Evolutionary conservation across 23 tunicate species (phyloP).

Genomic region (Diplosoma virens): DNA sequence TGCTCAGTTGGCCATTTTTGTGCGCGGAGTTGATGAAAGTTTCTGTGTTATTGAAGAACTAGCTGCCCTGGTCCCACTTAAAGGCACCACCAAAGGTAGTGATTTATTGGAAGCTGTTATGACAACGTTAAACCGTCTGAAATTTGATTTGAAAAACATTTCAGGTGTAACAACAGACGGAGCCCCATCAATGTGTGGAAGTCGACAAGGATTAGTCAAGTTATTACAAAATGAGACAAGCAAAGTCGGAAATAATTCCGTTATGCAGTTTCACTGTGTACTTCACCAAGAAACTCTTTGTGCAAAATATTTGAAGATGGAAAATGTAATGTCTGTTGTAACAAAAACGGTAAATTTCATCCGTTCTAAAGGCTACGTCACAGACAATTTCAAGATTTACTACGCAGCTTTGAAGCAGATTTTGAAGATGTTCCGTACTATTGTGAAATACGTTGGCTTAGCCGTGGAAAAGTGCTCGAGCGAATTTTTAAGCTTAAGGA

Average conservation of each 20-base stretch:
- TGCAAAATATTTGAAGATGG: slow-evolving; percentile 41
- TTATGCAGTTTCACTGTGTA: slow-evolving; percentile 43
- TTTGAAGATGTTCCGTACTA: slow-evolving; percentile 52
- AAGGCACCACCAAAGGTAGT: slow-evolving; percentile 36
- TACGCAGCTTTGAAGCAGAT: slow-evolving; percentile 47
- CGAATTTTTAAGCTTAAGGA: slow-evolving; percentile 53
- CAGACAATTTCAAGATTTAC: slow-evolving; percentile 58
- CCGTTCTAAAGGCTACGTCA: slow-evolving; percentile 52
- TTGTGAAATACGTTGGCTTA: slow-evolving; percentile 27
- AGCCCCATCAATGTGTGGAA: slow-evolving; percentile 30
- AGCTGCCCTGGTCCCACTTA: slow-evolving; percentile 27
- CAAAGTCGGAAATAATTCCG: slow-evolving; percentile 32
- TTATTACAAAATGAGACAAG: slow-evolving; percentile 28
- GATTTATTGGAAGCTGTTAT: slow-evolving; percentile 23
- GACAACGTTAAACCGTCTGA: slow-evolving; percentile 11
- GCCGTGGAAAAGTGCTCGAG: slow-evolving; percentile 33
- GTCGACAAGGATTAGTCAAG: slow-evolving; percentile 15
- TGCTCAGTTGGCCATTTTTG: slow-evolving; percentile 39
- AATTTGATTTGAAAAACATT: slow-evolving; percentile 17
- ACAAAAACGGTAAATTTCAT: slow-evolving; percentile 45
- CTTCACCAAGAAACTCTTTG: slow-evolving; percentile 43
- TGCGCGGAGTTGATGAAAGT: slow-evolving; percentile 18
- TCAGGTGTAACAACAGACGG: slow-evolving; percentile 31
- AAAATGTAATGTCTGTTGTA: slow-evolving; percentile 45
- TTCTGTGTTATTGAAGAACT: slow-evolving; percentile 31